Base-by-base conservation (phyloP, 2,888 invertebrate genomes). In the Oscheius sp. region DNA sequence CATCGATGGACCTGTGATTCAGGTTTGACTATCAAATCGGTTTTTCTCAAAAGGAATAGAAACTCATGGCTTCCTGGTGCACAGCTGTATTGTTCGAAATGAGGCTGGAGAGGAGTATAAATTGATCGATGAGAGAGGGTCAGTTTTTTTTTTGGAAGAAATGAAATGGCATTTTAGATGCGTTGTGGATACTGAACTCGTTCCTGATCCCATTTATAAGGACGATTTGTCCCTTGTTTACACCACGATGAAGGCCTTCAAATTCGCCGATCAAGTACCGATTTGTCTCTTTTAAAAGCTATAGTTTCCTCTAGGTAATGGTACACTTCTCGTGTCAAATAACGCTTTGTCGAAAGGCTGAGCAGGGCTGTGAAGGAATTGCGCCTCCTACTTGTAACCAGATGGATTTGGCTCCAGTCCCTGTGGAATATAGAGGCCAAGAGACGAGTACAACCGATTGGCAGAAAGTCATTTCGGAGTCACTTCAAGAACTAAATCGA, bases 281-380 rank as follows among this genome's bases (percentile, higher is more conserved):
- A 3, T n/a, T n/a, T n/a, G n/a, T 25, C 23, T 20, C 48, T 23
- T 48, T 25, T 12, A 8, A n/a, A 20, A 1, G 4, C 4, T 34
- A 29, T 17, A 4, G 2, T 4, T 2, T 15, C 31, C 17, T 29
- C 29, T 12, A 73, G 68, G 58, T 68, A 20, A 48, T 80, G 27
- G 81, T 86, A 6, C 80, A 81, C 72, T 86, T 86, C 67, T 75
- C 79, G 10, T 86, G 86, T 48, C 84, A 84, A 68, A 80, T 86
- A 20, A 85, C 86, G 0, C 63, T 84, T 4, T 86, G 86, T 48
- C 57, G 75, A 29, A 75, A 72, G 48, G 72, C 69, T 0, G 82
- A 83, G 25, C 74, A 83, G 34, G 86, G 85, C 0, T 86, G 86
- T 65, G 84, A 84, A 61, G 84, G 84, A 12, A 84, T 86, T 33